phyloP scores from a whole-genome alignment of 2,113 vertebrate genomes.

The Oreochromis tanganicae region DNA sequence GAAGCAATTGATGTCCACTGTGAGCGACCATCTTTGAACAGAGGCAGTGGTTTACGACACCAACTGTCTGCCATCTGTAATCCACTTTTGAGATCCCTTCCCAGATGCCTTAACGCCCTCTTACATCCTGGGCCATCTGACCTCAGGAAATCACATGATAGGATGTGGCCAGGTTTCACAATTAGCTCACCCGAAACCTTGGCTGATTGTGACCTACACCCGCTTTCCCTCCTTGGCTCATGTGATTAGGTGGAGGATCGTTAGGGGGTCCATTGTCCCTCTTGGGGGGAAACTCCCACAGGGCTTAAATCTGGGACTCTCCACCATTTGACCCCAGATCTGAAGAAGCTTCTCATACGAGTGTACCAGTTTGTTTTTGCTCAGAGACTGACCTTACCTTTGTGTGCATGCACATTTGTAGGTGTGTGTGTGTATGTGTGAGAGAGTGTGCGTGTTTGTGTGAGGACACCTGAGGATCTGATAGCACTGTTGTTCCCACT shows the following conservation, averaged over 20 bases:
- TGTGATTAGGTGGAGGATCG: neutral
- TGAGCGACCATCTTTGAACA: neutral
- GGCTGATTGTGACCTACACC: neutral
- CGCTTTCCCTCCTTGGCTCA: neutral
- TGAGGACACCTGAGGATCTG: neutral
- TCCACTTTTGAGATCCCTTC: neutral
- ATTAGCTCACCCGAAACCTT: neutral
- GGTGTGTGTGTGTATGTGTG: neutral
- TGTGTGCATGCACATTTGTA: neutral
- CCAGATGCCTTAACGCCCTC: neutral
- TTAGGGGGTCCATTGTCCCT: neutral
- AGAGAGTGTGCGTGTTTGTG: neutral
- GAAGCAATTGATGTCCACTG: neutral
- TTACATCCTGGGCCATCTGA: neutral
- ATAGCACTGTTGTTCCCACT: neutral
- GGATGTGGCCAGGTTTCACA: neutral
- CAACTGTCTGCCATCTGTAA: neutral
- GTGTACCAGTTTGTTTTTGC: slow-evolving; percentile 21
- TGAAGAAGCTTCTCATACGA: neutral
- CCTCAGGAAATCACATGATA: neutral
- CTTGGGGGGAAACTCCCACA: neutral
- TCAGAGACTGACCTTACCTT: neutral
- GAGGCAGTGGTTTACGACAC: neutral
- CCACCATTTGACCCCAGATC: neutral
- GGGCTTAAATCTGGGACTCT: neutral